Conservation (phyloP, 1,140 invertebrate species). For the Acromyrmex charruanus region DNA sequence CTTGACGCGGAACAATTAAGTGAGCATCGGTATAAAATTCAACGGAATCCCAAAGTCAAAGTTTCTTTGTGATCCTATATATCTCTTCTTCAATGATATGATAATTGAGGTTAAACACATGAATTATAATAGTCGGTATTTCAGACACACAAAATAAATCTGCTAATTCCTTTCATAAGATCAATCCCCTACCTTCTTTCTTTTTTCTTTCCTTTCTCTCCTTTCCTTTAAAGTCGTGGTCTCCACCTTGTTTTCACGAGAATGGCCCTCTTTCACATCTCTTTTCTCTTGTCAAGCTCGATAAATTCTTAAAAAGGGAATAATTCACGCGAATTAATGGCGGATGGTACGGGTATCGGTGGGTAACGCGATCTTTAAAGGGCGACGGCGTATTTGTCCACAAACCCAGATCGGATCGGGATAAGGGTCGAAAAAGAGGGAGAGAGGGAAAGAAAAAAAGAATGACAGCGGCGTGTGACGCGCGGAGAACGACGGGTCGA, state of each 20-base stretch:
- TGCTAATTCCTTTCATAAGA: conserved; percentile 24
- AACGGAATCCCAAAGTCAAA: conserved; percentile 12
- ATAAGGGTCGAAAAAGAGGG: conserved; percentile 29
- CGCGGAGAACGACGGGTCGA: conserved; percentile 41
- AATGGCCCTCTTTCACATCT: background rate
- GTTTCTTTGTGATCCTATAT: background rate
- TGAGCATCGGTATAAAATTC: conserved; percentile 2
- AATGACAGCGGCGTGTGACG: conserved; percentile 53
- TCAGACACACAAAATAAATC: conserved; percentile 32
- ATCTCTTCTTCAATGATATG: background rate
- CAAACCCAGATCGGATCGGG: conserved; percentile 53
- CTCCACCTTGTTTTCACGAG: conserved; percentile 8
- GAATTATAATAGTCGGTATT: conserved; percentile 51
- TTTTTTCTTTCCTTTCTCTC: background rate
- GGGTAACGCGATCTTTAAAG: conserved; percentile 38
- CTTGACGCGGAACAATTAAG: background rate
- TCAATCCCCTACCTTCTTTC: background rate
- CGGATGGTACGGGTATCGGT: conserved; percentile 6
- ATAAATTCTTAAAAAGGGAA: conserved; percentile 18
- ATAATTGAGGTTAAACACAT: conserved; percentile 34
- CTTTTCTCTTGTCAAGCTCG: background rate
- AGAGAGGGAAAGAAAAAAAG: background rate
- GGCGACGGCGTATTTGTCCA: conserved; percentile 39
- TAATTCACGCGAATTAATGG: conserved; percentile 43
- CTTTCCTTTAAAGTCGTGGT: background rate